These are phyloP conservation scores for Carabus problematicus DNA, from an alignment of 2,888 invertebrate species.

Conservation along the genomic window DNA sequence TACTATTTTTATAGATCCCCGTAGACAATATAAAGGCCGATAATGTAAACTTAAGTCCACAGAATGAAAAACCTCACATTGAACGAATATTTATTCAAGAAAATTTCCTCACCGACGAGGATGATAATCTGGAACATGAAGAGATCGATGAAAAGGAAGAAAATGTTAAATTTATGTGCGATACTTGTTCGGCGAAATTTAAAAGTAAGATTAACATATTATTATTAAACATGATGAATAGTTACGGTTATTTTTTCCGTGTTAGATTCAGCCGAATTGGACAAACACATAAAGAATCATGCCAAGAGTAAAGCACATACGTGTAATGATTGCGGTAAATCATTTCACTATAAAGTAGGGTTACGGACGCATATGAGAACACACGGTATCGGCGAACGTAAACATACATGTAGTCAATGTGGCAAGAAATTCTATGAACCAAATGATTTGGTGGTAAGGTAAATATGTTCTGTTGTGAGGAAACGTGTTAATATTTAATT, in stretches of 20 bases:
- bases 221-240: no score
- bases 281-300: constrained; percentile 36
- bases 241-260: no score
- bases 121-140: no score
- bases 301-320: constrained; percentile 22
- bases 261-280: constrained; percentile 12
- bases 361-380: constrained; percentile 47
- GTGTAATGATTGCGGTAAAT: constrained; percentile 45
- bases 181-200: no score
- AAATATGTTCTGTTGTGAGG: background rate
- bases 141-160: background rate
- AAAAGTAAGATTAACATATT: no score
- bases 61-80: no score
- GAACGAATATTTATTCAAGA: background rate
- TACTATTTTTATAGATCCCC: no score
- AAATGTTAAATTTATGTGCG: background rate
- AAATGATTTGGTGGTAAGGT: constrained; percentile 48
- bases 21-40: no score
- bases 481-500: constrained; percentile 2
- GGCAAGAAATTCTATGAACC: constrained; percentile 50
- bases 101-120: background rate
- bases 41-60: no score
- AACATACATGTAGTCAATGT: constrained; percentile 48
- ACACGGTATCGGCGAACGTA: constrained; percentile 47
- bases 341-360: constrained; percentile 45